A percentile compares a stretch with the other conserved stretches of the same genome.
Conservation (phyloP, 2,113 vertebrate species). For the Equus quagga region DNA sequence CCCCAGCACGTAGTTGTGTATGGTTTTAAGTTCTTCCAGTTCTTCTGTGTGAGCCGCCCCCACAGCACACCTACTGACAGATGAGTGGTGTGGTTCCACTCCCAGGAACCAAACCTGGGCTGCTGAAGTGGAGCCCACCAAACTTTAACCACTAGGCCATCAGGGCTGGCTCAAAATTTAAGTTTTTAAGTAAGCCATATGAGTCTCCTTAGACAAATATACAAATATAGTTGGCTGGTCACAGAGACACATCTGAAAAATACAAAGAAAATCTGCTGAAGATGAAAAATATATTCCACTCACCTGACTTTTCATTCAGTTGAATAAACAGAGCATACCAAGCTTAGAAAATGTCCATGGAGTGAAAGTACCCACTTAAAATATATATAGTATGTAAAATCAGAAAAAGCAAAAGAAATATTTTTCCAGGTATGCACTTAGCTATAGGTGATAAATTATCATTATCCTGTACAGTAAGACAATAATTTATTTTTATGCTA, state of each 20-base stretch:
- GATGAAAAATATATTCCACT: conserved; percentile 21
- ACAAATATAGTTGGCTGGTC: background rate
- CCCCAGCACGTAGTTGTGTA: no score
- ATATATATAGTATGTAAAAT: background rate
- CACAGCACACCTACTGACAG: no score
- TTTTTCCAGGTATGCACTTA: background rate
- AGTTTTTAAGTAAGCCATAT: background rate
- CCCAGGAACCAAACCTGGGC: no score
- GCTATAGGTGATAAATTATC: background rate
- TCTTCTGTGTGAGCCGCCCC: no score
- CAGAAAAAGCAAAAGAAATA: background rate
- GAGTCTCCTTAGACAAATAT: background rate
- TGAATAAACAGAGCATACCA: conserved; percentile 18
- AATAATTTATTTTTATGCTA: background rate
- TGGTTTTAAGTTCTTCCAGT: no score
- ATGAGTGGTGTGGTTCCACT: no score
- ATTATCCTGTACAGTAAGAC: background rate
- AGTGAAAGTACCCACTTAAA: background rate
- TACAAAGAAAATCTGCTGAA: background rate
- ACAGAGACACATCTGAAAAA: background rate
- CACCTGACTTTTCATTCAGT: background rate
- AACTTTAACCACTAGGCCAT: no score
- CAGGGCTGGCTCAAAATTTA: background rate
- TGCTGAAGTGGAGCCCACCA: no score
- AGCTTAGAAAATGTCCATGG: background rate